phyloP scores from a whole-genome alignment of 2,797 vertebrate genomes.

The Clarias fuscus region DNA sequence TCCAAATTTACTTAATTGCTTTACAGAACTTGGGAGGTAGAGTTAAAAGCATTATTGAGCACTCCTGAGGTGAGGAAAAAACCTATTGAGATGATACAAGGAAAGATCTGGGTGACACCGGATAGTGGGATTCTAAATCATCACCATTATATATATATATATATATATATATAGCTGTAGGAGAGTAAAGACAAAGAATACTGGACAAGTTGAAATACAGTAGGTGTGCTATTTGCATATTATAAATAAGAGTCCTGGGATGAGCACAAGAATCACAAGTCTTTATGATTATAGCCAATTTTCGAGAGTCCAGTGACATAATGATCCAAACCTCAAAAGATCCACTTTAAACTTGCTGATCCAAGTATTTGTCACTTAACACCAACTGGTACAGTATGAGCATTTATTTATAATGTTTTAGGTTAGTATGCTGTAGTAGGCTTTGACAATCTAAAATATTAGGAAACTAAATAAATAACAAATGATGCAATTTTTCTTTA shows the following conservation, averaged over 20 bases:
- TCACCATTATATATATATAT: background rate
- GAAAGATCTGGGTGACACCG: background rate
- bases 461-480: background rate
- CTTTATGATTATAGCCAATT: background rate
- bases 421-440: background rate
- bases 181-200: background rate
- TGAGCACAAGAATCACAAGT: no score
- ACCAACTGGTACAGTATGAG: background rate
- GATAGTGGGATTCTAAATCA: background rate
- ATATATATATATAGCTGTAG: background rate
- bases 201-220: background rate
- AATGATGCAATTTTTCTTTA: background rate
- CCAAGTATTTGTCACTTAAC: background rate
- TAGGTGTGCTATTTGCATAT: background rate
- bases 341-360: background rate
- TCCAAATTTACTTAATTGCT: background rate
- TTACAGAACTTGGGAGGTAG: background rate
- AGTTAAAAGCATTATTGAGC: background rate
- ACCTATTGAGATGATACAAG: background rate
- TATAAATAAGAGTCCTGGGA: background rate
- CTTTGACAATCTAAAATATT: background rate
- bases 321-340: background rate
- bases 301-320: background rate
- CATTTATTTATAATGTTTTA: background rate
- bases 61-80: background rate